phyloP scores from a whole-genome alignment of 2,113 vertebrate species.

The Martes martes region DNA sequence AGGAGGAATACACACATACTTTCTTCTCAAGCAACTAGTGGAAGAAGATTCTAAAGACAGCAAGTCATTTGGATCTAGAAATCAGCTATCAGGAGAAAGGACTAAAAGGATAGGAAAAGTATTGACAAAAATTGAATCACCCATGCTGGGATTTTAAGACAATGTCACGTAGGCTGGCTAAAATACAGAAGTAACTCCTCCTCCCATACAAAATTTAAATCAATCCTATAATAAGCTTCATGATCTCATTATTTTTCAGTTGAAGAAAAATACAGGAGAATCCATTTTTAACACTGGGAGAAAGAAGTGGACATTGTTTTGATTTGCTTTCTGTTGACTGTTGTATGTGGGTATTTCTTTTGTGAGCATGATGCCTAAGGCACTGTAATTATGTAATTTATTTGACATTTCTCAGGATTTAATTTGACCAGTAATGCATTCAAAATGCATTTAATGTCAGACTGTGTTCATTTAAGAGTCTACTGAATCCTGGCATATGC shows the following conservation, averaged over 20 bases:
- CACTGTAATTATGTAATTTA: slow-evolving; percentile 44
- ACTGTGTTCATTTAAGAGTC: slow-evolving; percentile 22
- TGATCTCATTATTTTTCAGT: slow-evolving; percentile 8
- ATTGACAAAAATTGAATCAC: neutral
- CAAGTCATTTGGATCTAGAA: neutral
- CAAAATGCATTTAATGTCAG: slow-evolving; percentile 58
- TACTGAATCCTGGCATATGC: neutral
- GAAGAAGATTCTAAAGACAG: neutral
- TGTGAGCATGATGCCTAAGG: neutral
- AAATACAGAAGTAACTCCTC: neutral
- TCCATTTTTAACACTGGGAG: neutral
- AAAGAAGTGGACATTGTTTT: neutral
- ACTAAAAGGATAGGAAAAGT: neutral
- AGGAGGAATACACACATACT: neutral
- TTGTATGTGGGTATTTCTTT: neutral
- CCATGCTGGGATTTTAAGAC: neutral
- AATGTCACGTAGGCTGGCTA: neutral
- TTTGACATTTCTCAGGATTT: slow-evolving; percentile 45
- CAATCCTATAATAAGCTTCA: neutral
- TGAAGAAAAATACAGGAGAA: neutral
- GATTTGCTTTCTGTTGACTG: neutral
- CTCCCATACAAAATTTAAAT: neutral
- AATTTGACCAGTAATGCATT: slow-evolving; percentile 40
- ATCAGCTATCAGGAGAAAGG: neutral
- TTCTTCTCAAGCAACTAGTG: neutral